phyloP scores from a whole-genome alignment of 2,888 invertebrate species.

The Ptychoptera contaminata region DNA sequence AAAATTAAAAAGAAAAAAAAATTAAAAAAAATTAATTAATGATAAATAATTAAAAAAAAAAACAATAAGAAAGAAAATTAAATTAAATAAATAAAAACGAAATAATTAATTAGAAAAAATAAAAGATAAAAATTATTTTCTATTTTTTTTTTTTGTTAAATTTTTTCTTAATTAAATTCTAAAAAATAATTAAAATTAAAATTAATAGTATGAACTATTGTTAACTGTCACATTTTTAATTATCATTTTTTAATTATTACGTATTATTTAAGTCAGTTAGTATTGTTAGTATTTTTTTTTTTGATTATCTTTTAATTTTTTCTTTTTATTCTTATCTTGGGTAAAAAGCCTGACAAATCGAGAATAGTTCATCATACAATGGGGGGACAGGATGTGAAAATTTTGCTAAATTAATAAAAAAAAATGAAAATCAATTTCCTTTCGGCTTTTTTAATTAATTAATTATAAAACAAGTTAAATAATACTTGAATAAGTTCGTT shows the following conservation, averaged over 20 bases:
- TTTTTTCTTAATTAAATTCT: too few relatives aligned
- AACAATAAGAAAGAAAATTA: not conserved
- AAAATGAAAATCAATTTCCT: too few relatives aligned
- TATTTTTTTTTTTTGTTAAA: not conserved
- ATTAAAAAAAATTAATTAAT: not conserved
- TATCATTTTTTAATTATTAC: conserved; percentile 3
- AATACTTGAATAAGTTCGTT: too few relatives aligned
- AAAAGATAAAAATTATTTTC: not conserved
- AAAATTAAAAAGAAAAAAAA: not conserved
- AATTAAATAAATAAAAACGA: not conserved
- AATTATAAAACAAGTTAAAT: too few relatives aligned
- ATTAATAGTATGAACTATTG: too few relatives aligned
- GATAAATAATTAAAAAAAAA: not conserved
- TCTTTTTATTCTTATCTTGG: conserved; percentile 12
- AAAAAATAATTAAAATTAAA: too few relatives aligned
- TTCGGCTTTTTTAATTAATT: too few relatives aligned
- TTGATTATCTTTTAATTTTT: not conserved
- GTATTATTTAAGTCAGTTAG: conserved; percentile 1
- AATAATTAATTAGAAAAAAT: not conserved
- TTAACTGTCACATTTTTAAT: too few relatives aligned
- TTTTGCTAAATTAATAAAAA: not conserved
- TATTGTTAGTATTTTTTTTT: conserved; percentile 1
- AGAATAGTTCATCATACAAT: conserved; percentile 23
- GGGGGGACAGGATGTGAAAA: conserved; percentile 13
- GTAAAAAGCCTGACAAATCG: conserved; percentile 33